phyloP scores from a whole-genome alignment of 2,888 invertebrate genomes.

The Eugnorisma glareosa region DNA sequence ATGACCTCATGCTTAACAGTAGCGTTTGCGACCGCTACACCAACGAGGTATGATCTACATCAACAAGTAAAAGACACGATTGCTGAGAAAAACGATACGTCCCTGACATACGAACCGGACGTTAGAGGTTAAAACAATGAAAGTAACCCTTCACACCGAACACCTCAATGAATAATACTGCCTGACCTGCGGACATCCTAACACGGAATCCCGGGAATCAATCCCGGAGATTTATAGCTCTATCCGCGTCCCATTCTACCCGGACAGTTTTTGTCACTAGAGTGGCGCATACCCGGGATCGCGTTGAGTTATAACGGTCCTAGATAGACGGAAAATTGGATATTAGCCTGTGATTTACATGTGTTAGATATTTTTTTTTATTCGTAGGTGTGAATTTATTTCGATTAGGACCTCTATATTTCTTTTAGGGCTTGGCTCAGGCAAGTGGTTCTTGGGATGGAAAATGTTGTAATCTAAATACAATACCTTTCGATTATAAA shows the following conservation, averaged over 20 bases:
- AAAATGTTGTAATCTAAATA: background rate
- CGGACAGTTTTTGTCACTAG: conserved; percentile 76
- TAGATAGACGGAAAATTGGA: conserved; percentile 72
- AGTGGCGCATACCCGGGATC: conserved; percentile 60
- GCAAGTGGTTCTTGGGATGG: conserved; percentile 3
- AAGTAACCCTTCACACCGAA: conserved; percentile 46
- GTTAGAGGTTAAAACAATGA: conserved; percentile 48
- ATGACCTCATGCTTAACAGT: background rate
- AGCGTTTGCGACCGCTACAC: background rate
- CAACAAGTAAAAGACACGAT: background rate
- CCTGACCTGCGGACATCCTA: conserved; percentile 68
- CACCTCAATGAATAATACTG: conserved; percentile 69
- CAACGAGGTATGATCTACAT: background rate
- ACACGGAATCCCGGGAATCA: conserved; percentile 70
- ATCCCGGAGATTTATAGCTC: conserved; percentile 76
- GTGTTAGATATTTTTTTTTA: conserved; percentile 67
- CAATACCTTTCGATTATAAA: background rate
- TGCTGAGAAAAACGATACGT: background rate
- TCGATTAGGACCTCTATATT: conserved; percentile 48
- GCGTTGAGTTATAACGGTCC: conserved; percentile 75
- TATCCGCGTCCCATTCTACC: conserved; percentile 70
- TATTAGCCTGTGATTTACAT: conserved; percentile 74
- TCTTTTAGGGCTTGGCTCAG: conserved; percentile 25
- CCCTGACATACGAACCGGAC: background rate
- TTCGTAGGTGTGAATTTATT: conserved; percentile 59